Evolutionary conservation across 2,888 invertebrate genomes (phyloP), one percentile per base, ranked within the genome.

Genomic region (Clitarchus hookeri): DNA sequence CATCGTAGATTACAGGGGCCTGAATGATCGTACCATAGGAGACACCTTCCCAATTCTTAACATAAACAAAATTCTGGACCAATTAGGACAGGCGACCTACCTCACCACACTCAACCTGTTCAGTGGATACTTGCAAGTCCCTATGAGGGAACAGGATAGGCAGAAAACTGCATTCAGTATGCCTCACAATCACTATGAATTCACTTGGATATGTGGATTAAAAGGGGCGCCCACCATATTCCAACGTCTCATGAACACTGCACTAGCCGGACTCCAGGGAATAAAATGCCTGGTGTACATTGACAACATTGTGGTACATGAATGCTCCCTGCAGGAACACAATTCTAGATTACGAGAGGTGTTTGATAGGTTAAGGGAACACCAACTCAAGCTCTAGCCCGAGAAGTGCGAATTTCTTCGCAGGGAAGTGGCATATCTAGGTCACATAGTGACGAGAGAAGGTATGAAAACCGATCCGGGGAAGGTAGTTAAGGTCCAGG

Each of bases 251-350:
- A 84, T 86, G 78, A 36, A 53, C 48, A 85, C 44, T n/a, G 36
- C 83, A 0, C 53, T 83, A 27, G 8, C 65, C 0, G 27, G 26
- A 19, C 54, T 83, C 25, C 8, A 23, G 44, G 85, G 85, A n/a
- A 23, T 80, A 27, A 79, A 25, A 36, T 88, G 88, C 79, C 86
- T 88, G 9, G 88, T 89, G 13, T 89, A 89, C 85, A n/a, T 89
- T 36, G 88, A 89, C 77, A 88, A 89, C 84, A 84, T 88, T 12
- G 85, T 89, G 6, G 23, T 83, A 0, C 25, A 83, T 12, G 84
- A 54, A 44, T 54, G 36, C 13, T 26, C 83, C 11, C 25, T 83
- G 36, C 16, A 53, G 36, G 23, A 27, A 53, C 80, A 85, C 27
- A 85, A 82, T 19, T 3, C 6, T 0, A 84, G 77, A 77, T n/a